These are phyloP conservation scores for Pachypsylla venusta DNA, from an alignment of 1,140 invertebrate genomes.

Conservation along the genomic window DNA sequence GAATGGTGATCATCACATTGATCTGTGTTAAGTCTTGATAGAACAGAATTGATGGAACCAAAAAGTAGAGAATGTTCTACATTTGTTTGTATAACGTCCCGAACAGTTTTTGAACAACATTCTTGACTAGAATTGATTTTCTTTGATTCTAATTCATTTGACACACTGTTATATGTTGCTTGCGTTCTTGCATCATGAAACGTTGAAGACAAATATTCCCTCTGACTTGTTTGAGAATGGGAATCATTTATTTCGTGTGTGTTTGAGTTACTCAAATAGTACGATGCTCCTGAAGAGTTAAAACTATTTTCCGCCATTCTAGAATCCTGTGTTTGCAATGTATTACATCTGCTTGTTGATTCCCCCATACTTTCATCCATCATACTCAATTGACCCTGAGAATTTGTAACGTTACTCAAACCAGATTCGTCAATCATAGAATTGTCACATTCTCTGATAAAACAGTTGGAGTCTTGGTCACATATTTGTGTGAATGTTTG, in stretches of 20 bases:
- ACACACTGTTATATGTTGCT: no score
- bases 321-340: neutral
- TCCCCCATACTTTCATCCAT: neutral
- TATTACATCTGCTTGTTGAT: neutral
- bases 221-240: no score
- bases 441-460: conserved; percentile 1
- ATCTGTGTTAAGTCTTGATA: neutral
- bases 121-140: neutral
- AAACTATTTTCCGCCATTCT: neutral
- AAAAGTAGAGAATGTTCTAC: neutral
- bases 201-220: no score
- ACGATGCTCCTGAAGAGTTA: neutral
- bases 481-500: conserved; percentile 1
- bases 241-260: neutral
- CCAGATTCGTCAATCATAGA: conserved; percentile 1
- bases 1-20: neutral
- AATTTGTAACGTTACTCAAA: no score
- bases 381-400: neutral
- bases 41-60: neutral
- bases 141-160: neutral
- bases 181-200: no score
- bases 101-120: neutral
- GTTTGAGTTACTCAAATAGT: neutral
- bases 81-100: neutral
- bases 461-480: conserved; percentile 5